Conservation (phyloP, 2,797 vertebrate genomes). For the Gallinago nigripennis region DNA sequence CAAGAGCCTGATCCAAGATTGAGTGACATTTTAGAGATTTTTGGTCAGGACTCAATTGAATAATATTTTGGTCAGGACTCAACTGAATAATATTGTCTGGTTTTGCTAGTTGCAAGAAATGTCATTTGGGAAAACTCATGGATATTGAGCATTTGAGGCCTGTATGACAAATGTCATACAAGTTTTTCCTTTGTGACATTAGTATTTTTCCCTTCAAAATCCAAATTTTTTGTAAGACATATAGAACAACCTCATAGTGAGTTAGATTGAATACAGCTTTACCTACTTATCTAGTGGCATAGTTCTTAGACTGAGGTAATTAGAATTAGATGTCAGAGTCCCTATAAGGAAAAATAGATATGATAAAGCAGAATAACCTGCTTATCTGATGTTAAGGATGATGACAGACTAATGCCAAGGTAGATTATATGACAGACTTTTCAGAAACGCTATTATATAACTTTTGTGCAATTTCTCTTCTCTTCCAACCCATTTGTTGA, state of each 20-base stretch:
- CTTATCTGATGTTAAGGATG: neutral
- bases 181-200: neutral
- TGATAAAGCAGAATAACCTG: neutral
- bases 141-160: neutral
- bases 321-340: neutral
- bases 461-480: neutral
- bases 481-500: neutral
- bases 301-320: neutral
- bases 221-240: neutral
- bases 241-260: neutral
- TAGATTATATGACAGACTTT: neutral
- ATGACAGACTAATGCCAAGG: neutral
- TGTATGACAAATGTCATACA: neutral
- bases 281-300: neutral
- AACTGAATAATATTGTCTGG: neutral
- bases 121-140: neutral
- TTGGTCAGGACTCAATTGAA: neutral
- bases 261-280: neutral
- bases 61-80: neutral
- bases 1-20: neutral
- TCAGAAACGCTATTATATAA: neutral
- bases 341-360: neutral
- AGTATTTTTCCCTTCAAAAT: neutral
- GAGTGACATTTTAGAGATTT: neutral
- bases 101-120: neutral